These are phyloP conservation scores for Rhogogaster chlorosoma DNA, from an alignment of 2,888 invertebrate species.

Conservation along the genomic window DNA sequence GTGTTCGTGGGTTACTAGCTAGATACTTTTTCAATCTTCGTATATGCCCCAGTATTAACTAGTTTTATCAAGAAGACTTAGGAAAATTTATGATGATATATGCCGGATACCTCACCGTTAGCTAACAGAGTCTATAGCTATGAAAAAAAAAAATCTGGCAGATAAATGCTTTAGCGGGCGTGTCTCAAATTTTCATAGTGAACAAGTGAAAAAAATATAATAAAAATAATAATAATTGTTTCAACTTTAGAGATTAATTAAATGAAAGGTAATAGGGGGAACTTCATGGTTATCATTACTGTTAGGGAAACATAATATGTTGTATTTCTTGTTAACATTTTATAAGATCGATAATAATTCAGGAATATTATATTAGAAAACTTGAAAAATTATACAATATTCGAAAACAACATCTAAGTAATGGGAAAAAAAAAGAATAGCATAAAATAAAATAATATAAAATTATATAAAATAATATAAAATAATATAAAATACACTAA, in stretches of 20 bases:
- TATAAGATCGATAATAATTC: conserved; percentile 5
- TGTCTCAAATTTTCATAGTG: conserved; percentile 41
- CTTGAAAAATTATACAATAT: not conserved
- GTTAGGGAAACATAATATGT: conserved; percentile 46
- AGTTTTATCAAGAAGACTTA: conserved; percentile 58
- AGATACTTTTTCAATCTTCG: conserved; percentile 59
- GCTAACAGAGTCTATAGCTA: not conserved
- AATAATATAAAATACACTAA: not conserved
- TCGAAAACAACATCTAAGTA: not conserved
- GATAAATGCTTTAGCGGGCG: conserved; percentile 50
- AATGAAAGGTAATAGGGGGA: not conserved
- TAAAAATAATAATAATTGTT: conserved; percentile 16
- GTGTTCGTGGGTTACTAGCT: conserved; percentile 30
- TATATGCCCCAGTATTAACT: conserved; percentile 61
- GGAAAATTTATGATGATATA: conserved; percentile 28
- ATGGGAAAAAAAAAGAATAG: not conserved
- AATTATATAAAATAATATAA: not conserved
- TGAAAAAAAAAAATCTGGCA: conserved; percentile 32
- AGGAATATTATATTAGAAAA: conserved; percentile 24
- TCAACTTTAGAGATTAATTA: conserved; percentile 28
- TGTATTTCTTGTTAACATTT: conserved; percentile 48
- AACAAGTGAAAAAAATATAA: not conserved
- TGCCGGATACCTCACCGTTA: conserved; percentile 28
- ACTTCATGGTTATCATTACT: conserved; percentile 25
- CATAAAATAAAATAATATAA: not conserved